Base-by-base conservation (phyloP, 1,140 invertebrate species). In the Trachelipus rathkii region DNA sequence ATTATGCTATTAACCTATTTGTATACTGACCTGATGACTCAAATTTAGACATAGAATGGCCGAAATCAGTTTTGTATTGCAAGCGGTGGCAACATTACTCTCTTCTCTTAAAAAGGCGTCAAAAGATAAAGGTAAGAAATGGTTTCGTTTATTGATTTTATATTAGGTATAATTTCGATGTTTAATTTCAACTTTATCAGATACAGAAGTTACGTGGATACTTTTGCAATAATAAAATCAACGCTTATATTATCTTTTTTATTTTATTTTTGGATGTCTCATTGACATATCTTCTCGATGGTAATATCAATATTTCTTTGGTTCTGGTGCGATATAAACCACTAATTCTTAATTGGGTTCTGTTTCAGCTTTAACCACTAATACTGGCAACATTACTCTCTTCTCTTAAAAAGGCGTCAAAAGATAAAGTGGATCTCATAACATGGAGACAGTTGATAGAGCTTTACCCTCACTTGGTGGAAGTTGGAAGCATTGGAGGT, bases 31-130 rank as follows among this genome's bases (percentile, higher is more conserved):
- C 6, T 33, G 33, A 3, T 33, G 33, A 33, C 33, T 33, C 6
- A 33, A 33, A 87, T 87, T 76, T 85, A 96, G 95, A 84, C 95
- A 96, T 83, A 89, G 95, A 75, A 87, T 97, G 73, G 95, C 95
- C 5, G 96, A 98, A 87, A 96, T 98, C 84, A 94, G 95, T 53
- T 97, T 97, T 86, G 95, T 97, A n/a, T 84, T 98, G 44, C 96
- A 97, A 87, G 96, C 96, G 67, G 91, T 98, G 71, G 93, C 95
- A 10, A 97, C 96, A 0, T 87, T 98, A 21, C 90, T 97, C 4
- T 89, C 93, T 24, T 95, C 95, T 9, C 89, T 98, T 85, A 96
- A 97, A 85, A 95, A 95, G 83, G 94, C 95, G 70, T 92, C 94
- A 43, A 88, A 90, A 71, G 90, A 89, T 46, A 94, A 94, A 89